Percentiles rank a stretch among this genome's conserved stretches.
These are phyloP conservation scores for Tetragonisca angustula DNA, from an alignment of 2,888 invertebrate genomes.

Conservation along the genomic window DNA sequence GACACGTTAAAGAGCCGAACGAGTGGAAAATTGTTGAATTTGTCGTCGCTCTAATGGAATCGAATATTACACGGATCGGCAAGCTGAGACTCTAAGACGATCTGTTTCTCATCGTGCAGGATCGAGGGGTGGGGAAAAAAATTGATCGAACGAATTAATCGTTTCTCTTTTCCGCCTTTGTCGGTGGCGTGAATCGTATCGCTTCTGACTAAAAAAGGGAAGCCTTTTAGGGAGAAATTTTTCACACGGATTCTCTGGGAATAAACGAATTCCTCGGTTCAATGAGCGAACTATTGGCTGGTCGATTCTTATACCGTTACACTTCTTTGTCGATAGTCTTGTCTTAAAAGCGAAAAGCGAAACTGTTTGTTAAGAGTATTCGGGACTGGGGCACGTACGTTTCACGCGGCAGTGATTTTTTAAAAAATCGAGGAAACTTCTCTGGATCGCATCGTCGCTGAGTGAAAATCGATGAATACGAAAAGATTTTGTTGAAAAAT, in stretches of 20 bases:
- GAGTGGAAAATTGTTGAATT: constrained; percentile 6
- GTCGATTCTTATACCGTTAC: constrained; percentile 4
- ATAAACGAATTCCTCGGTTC: constrained; percentile 5
- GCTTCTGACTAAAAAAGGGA: not conserved
- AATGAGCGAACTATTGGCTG: not conserved
- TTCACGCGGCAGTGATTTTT: not conserved
- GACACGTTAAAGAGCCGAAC: not conserved
- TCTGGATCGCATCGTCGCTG: not conserved
- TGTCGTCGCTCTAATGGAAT: constrained; percentile 5
- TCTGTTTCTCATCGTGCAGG: not conserved
- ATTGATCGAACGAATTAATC: not conserved
- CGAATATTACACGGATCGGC: not conserved
- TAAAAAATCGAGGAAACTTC: not conserved
- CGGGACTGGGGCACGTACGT: not conserved
- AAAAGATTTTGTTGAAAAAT: not conserved
- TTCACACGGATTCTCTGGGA: not conserved
- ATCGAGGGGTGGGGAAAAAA: not conserved
- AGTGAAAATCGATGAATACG: not conserved
- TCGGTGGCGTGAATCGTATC: not conserved
- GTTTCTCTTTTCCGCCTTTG: too few relatives aligned
- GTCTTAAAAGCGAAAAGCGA: not conserved
- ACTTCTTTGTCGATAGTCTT: not conserved
- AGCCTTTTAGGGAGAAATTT: not conserved
- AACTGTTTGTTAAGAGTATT: not conserved
- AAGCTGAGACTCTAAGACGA: not conserved